Evolutionary conservation across 1,140 invertebrate species (phyloP), one percentile per base, ranked within the genome.

Genomic region (Phocides pigmalion): DNA sequence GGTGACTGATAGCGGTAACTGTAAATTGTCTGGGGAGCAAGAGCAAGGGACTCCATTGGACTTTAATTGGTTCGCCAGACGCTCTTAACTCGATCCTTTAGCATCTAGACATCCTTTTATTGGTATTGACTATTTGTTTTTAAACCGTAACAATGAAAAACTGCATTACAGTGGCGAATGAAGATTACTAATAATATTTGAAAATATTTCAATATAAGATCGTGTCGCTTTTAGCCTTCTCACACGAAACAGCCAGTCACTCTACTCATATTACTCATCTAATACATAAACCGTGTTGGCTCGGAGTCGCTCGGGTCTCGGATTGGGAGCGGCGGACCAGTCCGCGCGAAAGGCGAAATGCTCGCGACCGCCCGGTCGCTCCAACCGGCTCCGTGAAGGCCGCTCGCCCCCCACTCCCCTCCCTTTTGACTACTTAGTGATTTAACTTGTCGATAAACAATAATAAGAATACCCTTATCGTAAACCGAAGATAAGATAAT

Each of bases 321-420:
- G 81, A 86, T 83, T 82, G 82, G 81, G 81, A 82, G 79, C 79
- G 76, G 78, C 83, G 74, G 80, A 82, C 79, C 78, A 81, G 83
- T 82, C 77, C 74, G 76, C 81, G 82, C 84, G 87, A 90, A 90
- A 90, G 87, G 87, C 86, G 85, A 90, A 89, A 87, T 85, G 84
- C 76, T 82, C 72, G 79, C 81, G 87, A 74, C 79, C 80, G 78
- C 74, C 81, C 81, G 78, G 76, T 79, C 72, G 81, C 76, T 72
- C 84, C 84, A 90, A 90, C 87, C 87, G 87, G 87, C 86, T 90
- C 73, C 64, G 84, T 84, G 84, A 90, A 89, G 87, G 86, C 86
- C 86, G 83, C 72, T 64, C 69, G 62, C 82, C 81, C 81, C 82
- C 86, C 83, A 82, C 82, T 75, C 71, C 53, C 61, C 65, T 66